A percentile compares a stretch with the other conserved stretches of the same genome.
Conservation (phyloP, 2,113 vertebrate species). For the Neodon shergylaensis region DNA sequence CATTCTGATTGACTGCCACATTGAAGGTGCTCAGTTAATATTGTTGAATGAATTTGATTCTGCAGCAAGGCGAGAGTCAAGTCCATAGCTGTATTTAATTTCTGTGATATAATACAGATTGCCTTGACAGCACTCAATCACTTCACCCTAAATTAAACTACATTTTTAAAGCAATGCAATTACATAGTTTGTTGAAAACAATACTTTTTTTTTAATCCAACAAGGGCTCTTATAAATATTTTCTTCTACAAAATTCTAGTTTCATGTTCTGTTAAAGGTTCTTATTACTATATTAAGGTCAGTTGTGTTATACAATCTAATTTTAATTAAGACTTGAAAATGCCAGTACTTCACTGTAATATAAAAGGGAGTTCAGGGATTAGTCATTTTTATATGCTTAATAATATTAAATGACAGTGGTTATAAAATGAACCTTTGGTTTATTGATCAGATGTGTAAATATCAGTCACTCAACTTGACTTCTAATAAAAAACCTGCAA, state of each 20-base stretch:
- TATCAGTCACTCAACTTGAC: slow-evolving; percentile 65
- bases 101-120: not conserved
- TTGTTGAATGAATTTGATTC: slow-evolving; percentile 37
- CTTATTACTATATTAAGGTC: slow-evolving; percentile 58
- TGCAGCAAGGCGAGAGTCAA: not conserved
- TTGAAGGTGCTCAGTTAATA: slow-evolving; percentile 16
- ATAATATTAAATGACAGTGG: slow-evolving; percentile 70
- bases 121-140: slow-evolving; percentile 8
- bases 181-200: slow-evolving; percentile 16
- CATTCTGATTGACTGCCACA: not conserved
- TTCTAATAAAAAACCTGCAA: slow-evolving; percentile 70
- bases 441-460: slow-evolving; percentile 78
- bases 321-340: slow-evolving; percentile 76
- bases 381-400: slow-evolving; percentile 62
- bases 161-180: not conserved
- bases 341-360: slow-evolving; percentile 62
- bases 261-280: slow-evolving; percentile 30
- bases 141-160: slow-evolving; percentile 5
- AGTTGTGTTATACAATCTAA: slow-evolving; percentile 53
- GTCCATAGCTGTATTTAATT: slow-evolving; percentile 17
- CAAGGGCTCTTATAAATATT: not conserved
- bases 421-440: slow-evolving; percentile 65
- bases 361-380: slow-evolving; percentile 63
- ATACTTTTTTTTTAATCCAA: not conserved
- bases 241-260: slow-evolving; percentile 21